phyloP scores from a whole-genome alignment of 1,140 invertebrate species.

The Episyrphus balteatus region DNA sequence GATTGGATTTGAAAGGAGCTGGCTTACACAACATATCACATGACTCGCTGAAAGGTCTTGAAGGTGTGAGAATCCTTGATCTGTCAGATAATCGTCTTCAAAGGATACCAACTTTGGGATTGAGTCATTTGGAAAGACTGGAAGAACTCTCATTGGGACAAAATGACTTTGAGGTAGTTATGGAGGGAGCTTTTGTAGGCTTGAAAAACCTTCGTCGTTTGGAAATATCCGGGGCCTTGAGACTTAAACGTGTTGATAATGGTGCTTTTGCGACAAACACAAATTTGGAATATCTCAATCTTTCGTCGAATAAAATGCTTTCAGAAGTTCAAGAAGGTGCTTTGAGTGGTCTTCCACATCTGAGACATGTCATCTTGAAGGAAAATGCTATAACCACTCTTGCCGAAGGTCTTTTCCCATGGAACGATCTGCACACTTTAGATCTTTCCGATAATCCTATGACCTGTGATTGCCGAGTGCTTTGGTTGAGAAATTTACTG shows the following conservation, averaged over 20 bases:
- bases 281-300: constrained; percentile 63
- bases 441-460: constrained; percentile 76
- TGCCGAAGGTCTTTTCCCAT: constrained; percentile 62
- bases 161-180: constrained; percentile 61
- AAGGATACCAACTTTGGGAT: constrained; percentile 60
- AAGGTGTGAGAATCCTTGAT: constrained; percentile 58
- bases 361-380: constrained; percentile 60
- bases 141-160: constrained; percentile 73
- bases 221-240: constrained; percentile 62
- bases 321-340: constrained; percentile 58
- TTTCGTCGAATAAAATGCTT: constrained; percentile 67
- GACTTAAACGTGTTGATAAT: constrained; percentile 56
- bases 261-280: constrained; percentile 67
- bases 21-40: constrained; percentile 63
- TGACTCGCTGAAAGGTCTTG: constrained; percentile 62
- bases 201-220: constrained; percentile 61
- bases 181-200: constrained; percentile 61
- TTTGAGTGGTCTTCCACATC: constrained; percentile 62
- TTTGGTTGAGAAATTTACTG: constrained; percentile 70
- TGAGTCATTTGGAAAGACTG: constrained; percentile 56
- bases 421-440: constrained; percentile 61
- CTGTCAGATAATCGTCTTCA: constrained; percentile 66
- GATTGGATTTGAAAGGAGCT: constrained; percentile 68
- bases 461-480: constrained; percentile 64
- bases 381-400: constrained; percentile 67